These are phyloP conservation scores for Prunella himalayana DNA, from an alignment of 2,113 vertebrate genomes.

Conservation along the genomic window DNA sequence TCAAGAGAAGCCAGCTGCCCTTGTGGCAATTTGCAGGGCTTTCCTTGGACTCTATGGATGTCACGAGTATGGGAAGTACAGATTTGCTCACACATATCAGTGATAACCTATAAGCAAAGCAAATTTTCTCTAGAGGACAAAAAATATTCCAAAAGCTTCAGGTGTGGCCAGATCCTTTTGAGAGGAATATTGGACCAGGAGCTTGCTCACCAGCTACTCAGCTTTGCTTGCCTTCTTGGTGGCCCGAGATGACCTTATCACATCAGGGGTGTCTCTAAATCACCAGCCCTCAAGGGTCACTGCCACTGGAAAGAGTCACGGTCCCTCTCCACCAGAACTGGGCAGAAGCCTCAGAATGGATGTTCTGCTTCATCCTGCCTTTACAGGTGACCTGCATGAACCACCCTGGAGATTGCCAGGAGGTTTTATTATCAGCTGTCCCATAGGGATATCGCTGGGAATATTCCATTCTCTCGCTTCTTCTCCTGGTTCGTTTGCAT, in stretches of 20 bases:
- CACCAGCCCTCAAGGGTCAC: slow-evolving; percentile 20
- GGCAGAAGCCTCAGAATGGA: slow-evolving; percentile 48
- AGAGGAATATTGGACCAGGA: slow-evolving; percentile 14
- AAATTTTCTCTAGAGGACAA: not conserved
- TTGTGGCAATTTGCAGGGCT: not conserved
- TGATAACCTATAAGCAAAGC: not conserved
- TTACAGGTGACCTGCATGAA: not conserved
- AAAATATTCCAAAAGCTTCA: not conserved
- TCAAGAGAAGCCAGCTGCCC: slow-evolving; percentile 30
- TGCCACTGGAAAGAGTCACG: not conserved
- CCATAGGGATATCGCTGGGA: not conserved
- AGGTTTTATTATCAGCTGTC: not conserved
- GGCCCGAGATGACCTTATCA: not conserved
- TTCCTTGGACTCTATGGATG: not conserved
- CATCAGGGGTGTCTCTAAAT: slow-evolving; percentile 9
- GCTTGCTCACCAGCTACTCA: slow-evolving; percentile 24
- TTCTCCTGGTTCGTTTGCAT: not conserved
- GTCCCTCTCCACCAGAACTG: not conserved
- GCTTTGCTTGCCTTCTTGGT: slow-evolving; percentile 28
- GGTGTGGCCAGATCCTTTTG: slow-evolving; percentile 17
- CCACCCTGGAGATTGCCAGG: not conserved
- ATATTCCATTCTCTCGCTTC: slow-evolving; percentile 41
- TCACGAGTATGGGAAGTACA: not conserved
- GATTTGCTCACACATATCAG: not conserved
- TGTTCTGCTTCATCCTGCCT: slow-evolving; percentile 21